A percentile compares a stretch with the other conserved stretches of the same genome.
Evolutionary conservation across 2,113 vertebrate genomes (phyloP).

Genomic region (Himantopus leucocephalus): DNA sequence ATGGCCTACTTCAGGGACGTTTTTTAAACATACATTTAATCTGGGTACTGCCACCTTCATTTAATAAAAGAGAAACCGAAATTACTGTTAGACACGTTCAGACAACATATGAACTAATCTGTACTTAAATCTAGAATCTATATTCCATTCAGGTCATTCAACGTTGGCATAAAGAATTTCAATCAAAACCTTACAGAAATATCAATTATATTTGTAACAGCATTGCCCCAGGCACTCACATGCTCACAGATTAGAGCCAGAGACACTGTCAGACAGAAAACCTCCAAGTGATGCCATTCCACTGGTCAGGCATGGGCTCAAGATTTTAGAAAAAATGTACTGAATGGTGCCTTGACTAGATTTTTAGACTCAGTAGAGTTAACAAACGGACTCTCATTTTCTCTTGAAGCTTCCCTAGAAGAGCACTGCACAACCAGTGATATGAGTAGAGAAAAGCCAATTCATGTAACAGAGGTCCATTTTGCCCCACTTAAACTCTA

Average conservation of each 20-base stretch:
- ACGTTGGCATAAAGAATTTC: neutral
- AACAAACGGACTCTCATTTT: neutral
- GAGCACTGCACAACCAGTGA: neutral
- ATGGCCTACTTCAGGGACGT: neutral
- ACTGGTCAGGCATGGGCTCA: fast-evolving
- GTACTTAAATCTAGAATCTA: neutral
- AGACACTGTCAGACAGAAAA: neutral
- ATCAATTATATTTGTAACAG: neutral
- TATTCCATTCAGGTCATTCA: neutral
- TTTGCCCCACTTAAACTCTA: neutral
- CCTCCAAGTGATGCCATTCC: neutral
- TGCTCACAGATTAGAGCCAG: neutral
- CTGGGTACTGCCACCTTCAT: neutral
- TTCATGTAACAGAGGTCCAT: fast-evolving
- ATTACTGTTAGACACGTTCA: neutral
- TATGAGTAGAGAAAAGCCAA: fast-evolving
- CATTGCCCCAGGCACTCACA: neutral
- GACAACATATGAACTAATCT: neutral
- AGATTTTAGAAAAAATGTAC: neutral
- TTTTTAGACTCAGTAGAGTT: neutral
- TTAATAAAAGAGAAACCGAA: neutral
- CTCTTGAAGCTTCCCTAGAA: neutral
- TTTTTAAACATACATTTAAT: neutral
- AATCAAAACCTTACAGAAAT: neutral
- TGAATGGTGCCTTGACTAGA: neutral